phyloP scores from a whole-genome alignment of 2,113 vertebrate species.

The Eonycteris spelaea region DNA sequence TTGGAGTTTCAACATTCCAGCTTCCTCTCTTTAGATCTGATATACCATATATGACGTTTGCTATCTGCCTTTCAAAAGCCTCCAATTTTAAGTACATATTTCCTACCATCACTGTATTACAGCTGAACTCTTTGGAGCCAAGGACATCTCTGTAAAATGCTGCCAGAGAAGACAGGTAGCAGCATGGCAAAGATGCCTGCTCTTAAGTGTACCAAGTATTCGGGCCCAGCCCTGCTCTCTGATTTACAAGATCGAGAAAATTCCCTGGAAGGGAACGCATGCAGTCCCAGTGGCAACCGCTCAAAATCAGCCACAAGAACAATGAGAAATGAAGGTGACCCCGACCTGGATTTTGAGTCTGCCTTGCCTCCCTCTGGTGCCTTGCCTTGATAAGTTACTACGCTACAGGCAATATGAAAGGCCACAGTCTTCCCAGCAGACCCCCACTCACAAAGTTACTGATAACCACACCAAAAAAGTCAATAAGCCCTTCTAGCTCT shows the following conservation, averaged over 20 bases:
- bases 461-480: background rate
- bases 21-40: background rate
- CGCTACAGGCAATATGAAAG: background rate
- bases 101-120: background rate
- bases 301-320: background rate
- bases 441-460: background rate
- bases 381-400: background rate
- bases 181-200: background rate
- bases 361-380: background rate
- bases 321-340: background rate
- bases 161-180: background rate
- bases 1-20: background rate
- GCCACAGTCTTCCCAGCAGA: background rate
- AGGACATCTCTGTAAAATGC: background rate
- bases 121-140: background rate
- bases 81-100: background rate
- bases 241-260: background rate
- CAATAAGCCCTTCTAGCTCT: background rate
- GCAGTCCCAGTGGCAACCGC: background rate
- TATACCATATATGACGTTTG: background rate
- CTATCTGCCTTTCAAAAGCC: background rate
- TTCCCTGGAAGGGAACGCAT: background rate
- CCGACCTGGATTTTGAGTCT: background rate
- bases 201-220: background rate
- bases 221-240: background rate